Evolutionary conservation across 2,113 vertebrate genomes (phyloP), one percentile per base, ranked within the genome.

Genomic region (Brachyhypopomus occidentalis): DNA sequence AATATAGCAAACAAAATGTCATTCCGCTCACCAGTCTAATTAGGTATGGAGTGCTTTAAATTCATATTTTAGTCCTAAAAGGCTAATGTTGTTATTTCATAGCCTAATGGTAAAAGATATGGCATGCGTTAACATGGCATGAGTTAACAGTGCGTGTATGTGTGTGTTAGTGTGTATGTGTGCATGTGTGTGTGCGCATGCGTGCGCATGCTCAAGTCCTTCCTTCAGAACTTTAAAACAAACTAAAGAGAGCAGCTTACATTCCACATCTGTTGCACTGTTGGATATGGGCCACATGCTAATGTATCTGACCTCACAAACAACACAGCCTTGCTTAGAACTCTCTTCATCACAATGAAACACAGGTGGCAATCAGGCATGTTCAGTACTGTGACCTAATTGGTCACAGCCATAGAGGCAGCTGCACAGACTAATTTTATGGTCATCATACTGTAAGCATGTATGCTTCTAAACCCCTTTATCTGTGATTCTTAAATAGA

Each of bases 271-370:
- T 41, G 36, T 41, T 41, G 66, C 12, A 5, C 79, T 75, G 72
- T 75, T 81, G 66, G 74, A 75, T 52, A 38, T 67, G 36, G 59
- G 41, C 71, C 79, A 67, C 72, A 76, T 58, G 71, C 41, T 38
- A n/a, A 25, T 69, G 34, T 75, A 25, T 67, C 38, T 62, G 45
- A 55, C 55, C 62, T 73, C 41, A 41, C 58, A 27, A 62, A 30
- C 71, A 64, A 27, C 30, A 30, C 71, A 73, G 22, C 48, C 19
- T 25, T 11, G 27, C 22, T 78, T 34, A 62, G 34, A 79, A 6
- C 23, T 19, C 11, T 59, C 30, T 20, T 0, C 2, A 34, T 60
- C 55, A 17, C 56, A 19, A 27, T 79, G 19, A 60, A 55, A 79
- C 20, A 41, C 66, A 70, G 34, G 22, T 70, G 66, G 12, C 9